These are phyloP conservation scores for Mus caroli DNA, from an alignment of 2,797 vertebrate genomes.

Conservation along the genomic window DNA sequence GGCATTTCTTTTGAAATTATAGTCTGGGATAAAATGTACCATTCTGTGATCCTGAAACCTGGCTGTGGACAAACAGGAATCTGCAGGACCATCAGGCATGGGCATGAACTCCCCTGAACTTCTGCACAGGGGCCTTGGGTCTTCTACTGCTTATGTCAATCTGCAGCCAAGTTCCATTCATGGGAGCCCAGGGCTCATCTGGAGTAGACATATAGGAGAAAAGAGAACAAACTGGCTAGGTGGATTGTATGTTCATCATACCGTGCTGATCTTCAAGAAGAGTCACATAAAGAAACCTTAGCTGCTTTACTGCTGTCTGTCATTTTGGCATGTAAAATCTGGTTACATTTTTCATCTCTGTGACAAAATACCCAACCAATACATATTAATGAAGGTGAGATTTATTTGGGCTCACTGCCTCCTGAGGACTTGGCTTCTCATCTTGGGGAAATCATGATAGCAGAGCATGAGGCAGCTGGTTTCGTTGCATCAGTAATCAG, in stretches of 20 bases:
- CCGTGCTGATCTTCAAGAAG: neutral
- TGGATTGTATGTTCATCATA: neutral
- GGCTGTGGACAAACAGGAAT: neutral
- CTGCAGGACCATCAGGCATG: fast-evolving
- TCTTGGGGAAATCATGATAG: neutral
- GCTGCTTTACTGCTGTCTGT: neutral
- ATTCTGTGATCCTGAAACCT: neutral
- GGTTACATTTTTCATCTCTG: neutral
- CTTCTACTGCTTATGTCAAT: neutral
- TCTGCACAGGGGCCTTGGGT: neutral
- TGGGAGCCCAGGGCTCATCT: neutral
- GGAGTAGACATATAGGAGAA: neutral
- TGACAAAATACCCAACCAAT: no score
- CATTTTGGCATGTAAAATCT: neutral
- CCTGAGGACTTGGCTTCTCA: neutral
- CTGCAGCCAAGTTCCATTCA: neutral
- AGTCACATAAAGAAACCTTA: neutral
- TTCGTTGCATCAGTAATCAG: no score
- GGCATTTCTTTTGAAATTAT: slow-evolving; percentile 1
- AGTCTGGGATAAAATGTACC: neutral
- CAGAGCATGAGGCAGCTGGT: neutral
- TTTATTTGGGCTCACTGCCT: neutral
- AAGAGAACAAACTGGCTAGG: neutral
- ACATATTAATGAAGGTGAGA: no score
- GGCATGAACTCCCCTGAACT: no score